Percentiles rank a stretch among this genome's conserved stretches.
Evolutionary conservation across 1,140 invertebrate genomes (phyloP).

Genomic region (Tetranychus urticae): DNA sequence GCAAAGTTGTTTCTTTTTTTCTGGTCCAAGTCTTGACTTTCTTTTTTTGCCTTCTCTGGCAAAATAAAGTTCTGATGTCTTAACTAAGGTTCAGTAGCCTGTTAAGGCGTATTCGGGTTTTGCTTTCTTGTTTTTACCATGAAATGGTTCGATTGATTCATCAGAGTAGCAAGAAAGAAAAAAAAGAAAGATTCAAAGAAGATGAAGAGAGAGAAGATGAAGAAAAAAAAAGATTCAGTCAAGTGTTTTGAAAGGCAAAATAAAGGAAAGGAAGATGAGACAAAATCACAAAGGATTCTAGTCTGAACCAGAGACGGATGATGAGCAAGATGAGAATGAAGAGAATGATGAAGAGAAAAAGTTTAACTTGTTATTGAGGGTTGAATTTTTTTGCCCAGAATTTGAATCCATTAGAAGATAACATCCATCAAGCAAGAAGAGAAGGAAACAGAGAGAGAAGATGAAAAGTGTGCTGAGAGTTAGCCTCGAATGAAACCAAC

Average conservation of each 20-base stretch:
- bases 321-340: background rate
- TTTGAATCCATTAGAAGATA: background rate
- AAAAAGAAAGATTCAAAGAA: background rate
- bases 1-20: too few species aligned
- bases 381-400: background rate
- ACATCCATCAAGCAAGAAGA: background rate
- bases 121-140: background rate
- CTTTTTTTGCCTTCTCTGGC: too few species aligned
- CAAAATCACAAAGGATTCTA: background rate
- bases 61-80: background rate
- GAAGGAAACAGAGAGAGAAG: too few species aligned
- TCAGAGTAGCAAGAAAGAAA: background rate
- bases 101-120: background rate
- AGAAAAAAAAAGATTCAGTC: background rate
- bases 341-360: background rate
- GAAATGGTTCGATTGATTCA: background rate
- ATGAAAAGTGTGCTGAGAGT: too few species aligned
- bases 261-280: background rate
- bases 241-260: background rate
- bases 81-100: background rate
- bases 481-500: too few species aligned
- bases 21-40: too few species aligned
- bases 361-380: background rate
- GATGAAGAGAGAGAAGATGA: background rate
- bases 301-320: too few species aligned